Percentiles rank a stretch among this genome's conserved stretches.
phyloP scores from a whole-genome alignment of 2,888 invertebrate species.

The Ptilodon capucinus region DNA sequence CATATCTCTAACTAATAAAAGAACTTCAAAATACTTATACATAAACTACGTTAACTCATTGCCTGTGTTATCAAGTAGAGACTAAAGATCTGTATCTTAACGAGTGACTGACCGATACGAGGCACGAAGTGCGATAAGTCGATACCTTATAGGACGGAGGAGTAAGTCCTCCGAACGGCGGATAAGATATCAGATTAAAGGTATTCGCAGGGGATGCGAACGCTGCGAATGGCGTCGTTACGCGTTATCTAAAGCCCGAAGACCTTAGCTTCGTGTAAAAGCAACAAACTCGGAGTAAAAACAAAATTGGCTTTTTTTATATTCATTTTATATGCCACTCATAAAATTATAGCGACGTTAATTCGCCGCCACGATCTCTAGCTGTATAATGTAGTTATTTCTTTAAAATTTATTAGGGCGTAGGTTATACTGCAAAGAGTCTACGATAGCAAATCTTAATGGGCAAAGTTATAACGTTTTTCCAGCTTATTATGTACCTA shows the following conservation, averaged over 20 bases:
- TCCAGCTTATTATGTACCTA: neutral
- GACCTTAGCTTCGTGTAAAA: slow-evolving; percentile 25
- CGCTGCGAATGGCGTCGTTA: slow-evolving; percentile 36
- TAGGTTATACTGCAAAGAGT: neutral
- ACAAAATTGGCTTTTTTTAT: slow-evolving; percentile 23
- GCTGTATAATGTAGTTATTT: neutral
- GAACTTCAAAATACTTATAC: no score
- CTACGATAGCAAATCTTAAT: neutral
- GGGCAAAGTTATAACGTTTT: neutral
- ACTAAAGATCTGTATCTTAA: slow-evolving; percentile 1
- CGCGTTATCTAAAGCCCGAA: slow-evolving; percentile 36
- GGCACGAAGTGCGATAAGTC: neutral
- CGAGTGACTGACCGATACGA: slow-evolving; percentile 18
- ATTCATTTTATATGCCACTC: slow-evolving; percentile 1
- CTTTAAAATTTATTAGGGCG: neutral
- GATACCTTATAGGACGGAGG: neutral
- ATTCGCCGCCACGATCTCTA: neutral
- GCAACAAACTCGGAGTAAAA: slow-evolving; percentile 17
- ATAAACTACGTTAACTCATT: no score
- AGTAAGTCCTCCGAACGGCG: no score
- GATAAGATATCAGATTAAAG: slow-evolving; percentile 34
- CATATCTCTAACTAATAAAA: no score
- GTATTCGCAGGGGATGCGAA: slow-evolving; percentile 29
- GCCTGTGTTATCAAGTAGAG: no score
- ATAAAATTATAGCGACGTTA: slow-evolving; percentile 1